Conservation (phyloP, 2,113 vertebrate genomes). For the Chionis minor region DNA sequence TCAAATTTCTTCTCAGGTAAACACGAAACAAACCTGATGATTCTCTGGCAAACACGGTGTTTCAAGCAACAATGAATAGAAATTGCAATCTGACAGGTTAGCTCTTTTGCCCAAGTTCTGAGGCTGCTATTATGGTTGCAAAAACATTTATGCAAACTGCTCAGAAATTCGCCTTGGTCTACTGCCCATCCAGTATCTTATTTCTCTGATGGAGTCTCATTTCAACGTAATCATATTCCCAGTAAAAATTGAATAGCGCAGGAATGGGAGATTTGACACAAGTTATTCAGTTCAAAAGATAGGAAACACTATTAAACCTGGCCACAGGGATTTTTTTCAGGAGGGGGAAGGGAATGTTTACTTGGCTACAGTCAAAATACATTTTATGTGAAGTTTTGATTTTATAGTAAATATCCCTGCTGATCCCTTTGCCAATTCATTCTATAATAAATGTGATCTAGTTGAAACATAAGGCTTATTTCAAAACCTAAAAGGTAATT, state of each 20-base stretch:
- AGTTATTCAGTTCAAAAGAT: slow-evolving; percentile 33
- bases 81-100: slow-evolving; percentile 35
- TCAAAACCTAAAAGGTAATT: slow-evolving; percentile 54
- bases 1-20: background rate
- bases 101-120: background rate
- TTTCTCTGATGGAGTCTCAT: slow-evolving; percentile 53
- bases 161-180: slow-evolving; percentile 56
- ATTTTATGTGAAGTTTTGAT: background rate
- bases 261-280: slow-evolving; percentile 14
- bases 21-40: background rate
- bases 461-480: slow-evolving; percentile 11
- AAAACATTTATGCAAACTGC: slow-evolving; percentile 60
- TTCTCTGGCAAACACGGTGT: background rate
- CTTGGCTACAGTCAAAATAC: background rate
- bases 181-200: slow-evolving; percentile 52
- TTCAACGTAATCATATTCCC: slow-evolving; percentile 64
- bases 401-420: slow-evolving; percentile 1
- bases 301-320: slow-evolving; percentile 23
- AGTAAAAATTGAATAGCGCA: slow-evolving; percentile 31
- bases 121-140: background rate
- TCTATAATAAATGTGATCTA: background rate
- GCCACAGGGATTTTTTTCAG: background rate
- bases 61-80: slow-evolving; percentile 26
- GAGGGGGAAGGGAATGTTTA: background rate
- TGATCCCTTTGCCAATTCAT: background rate